These are phyloP conservation scores for Lerista edwardsae DNA, from an alignment of 2,797 vertebrate genomes.

Conservation along the genomic window DNA sequence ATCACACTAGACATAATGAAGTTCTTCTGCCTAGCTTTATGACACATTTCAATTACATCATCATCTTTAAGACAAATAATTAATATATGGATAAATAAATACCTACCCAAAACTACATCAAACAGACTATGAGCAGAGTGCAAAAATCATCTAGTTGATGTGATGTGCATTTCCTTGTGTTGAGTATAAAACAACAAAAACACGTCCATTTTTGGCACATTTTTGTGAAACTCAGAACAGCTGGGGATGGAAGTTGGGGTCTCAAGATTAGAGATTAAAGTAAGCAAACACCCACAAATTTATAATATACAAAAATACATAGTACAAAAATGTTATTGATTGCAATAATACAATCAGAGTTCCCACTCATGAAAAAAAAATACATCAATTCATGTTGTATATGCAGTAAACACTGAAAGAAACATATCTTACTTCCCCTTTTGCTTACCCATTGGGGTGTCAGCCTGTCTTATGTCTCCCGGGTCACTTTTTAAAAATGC, in stretches of 20 bases:
- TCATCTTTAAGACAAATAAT: constrained; percentile 34
- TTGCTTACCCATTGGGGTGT: background rate
- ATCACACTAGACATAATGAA: constrained; percentile 21
- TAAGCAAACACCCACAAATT: background rate
- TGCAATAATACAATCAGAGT: background rate
- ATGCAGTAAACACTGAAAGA: background rate
- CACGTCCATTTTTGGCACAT: background rate
- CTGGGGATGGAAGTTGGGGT: too few species aligned
- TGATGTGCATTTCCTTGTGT: background rate
- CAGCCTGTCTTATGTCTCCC: background rate
- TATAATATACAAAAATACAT: background rate
- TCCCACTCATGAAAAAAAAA: background rate
- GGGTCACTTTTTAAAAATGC: background rate
- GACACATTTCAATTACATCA: constrained; percentile 45
- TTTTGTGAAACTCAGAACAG: background rate
- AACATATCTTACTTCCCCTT: background rate
- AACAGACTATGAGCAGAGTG: constrained; percentile 38
- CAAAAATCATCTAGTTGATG: constrained; percentile 21
- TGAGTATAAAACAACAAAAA: background rate
- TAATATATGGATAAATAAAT: constrained; percentile 17
- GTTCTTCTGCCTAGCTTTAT: constrained; percentile 9
- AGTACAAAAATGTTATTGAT: background rate
- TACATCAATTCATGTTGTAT: background rate
- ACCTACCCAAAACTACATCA: constrained; percentile 2
- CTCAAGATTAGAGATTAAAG: background rate